Evolutionary conservation across 2,888 invertebrate species (phyloP).

Genomic region (Campopleginae sp.): DNA sequence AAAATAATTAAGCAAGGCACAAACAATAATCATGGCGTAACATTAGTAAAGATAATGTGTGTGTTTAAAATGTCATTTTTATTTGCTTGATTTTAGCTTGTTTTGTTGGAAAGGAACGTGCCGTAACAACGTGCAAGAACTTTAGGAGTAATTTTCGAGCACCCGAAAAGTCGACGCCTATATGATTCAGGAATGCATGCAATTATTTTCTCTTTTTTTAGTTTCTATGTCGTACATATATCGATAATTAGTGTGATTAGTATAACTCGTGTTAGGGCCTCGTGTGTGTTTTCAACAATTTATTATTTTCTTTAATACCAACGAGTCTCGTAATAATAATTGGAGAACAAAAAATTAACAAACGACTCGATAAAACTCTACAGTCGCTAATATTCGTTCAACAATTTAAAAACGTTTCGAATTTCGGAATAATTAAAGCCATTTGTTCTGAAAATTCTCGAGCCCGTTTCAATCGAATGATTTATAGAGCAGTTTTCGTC

Average conservation of each 20-base stretch:
- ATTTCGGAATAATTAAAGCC: neutral
- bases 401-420: neutral
- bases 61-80: constrained; percentile 26
- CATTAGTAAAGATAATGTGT: constrained; percentile 33
- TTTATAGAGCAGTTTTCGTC: neutral
- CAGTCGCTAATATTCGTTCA: neutral
- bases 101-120: constrained; percentile 63
- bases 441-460: neutral
- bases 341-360: neutral
- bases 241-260: constrained; percentile 32
- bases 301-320: constrained; percentile 1
- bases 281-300: constrained; percentile 16
- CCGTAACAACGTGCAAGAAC: constrained; percentile 74
- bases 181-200: constrained; percentile 70
- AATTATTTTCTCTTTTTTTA: constrained; percentile 84
- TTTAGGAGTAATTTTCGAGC: constrained; percentile 59
- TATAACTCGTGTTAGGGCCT: constrained; percentile 6
- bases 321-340: constrained; percentile 13
- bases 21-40: constrained; percentile 62
- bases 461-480: constrained; percentile 5
- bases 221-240: neutral
- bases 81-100: neutral
- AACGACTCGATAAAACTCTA: neutral
- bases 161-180: constrained; percentile 72
- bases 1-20: constrained; percentile 61